Evolutionary conservation across 2,113 vertebrate genomes (phyloP).

Genomic region (Dicaeum eximium): DNA sequence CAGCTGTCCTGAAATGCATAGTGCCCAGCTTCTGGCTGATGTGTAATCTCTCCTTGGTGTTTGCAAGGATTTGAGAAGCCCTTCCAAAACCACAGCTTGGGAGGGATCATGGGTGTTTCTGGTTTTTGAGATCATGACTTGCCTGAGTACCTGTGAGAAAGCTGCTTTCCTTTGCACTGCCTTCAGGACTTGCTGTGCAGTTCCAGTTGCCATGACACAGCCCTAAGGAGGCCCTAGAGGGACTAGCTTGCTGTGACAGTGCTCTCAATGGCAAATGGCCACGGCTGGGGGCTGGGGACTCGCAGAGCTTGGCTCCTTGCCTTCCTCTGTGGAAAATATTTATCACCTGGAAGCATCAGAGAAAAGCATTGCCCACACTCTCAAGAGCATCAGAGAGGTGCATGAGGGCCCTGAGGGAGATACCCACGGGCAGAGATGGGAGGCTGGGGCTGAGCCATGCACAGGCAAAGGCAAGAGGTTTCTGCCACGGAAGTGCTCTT

Average conservation of each 20-base stretch:
- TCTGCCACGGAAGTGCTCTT: not conserved
- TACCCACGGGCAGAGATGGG: not conserved
- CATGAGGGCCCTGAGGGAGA: not conserved
- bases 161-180: not conserved
- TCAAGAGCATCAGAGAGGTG: not conserved
- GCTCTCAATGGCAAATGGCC: not conserved
- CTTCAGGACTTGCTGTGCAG: accelerated
- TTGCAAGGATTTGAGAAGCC: not conserved
- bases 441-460: not conserved
- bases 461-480: not conserved
- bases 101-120: not conserved
- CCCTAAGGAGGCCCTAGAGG: not conserved
- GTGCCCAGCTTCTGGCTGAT: not conserved
- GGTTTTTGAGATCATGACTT: not conserved
- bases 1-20: not conserved
- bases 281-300: not conserved
- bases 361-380: not conserved
- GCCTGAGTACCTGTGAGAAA: not conserved
- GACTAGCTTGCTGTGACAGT: accelerated
- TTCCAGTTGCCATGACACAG: not conserved
- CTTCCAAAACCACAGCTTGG: not conserved
- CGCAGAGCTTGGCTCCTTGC: not conserved
- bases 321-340: not conserved
- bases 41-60: not conserved
- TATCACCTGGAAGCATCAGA: not conserved